phyloP scores from a whole-genome alignment of 2,888 invertebrate genomes.

The Tinea pellionella region DNA sequence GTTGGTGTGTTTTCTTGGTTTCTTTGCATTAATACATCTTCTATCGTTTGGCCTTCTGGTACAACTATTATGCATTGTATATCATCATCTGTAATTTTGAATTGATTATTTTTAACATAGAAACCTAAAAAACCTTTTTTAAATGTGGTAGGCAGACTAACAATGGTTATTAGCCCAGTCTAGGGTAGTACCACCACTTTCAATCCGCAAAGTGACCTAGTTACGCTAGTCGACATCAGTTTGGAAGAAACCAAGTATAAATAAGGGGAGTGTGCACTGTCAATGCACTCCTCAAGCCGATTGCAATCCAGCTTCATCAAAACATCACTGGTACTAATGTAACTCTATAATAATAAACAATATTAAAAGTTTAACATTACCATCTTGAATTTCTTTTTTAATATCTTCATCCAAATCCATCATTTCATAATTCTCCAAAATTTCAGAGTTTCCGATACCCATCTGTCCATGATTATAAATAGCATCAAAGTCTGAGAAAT shows the following conservation, averaged over 20 bases:
- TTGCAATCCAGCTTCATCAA: too few relatives aligned
- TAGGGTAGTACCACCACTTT: too few relatives aligned
- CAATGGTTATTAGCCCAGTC: too few relatives aligned
- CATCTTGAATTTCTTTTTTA: slow-evolving; percentile 14
- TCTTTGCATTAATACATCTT: slow-evolving; percentile 24
- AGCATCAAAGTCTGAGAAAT: slow-evolving; percentile 24
- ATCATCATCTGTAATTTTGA: slow-evolving; percentile 55
- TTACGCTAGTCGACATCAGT: too few relatives aligned
- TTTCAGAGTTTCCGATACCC: not conserved
- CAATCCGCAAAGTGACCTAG: too few relatives aligned
- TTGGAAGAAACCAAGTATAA: too few relatives aligned
- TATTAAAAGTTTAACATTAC: not conserved
- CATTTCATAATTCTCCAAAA: slow-evolving; percentile 11
- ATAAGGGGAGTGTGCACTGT: too few relatives aligned
- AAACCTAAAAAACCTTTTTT: too few relatives aligned
- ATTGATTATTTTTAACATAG: too few relatives aligned
- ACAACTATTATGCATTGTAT: slow-evolving; percentile 56
- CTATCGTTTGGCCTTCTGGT: slow-evolving; percentile 45
- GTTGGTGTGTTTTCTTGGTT: slow-evolving; percentile 18
- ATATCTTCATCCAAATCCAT: slow-evolving; percentile 14
- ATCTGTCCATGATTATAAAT: not conserved
- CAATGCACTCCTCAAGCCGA: too few relatives aligned
- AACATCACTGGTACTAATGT: not conserved
- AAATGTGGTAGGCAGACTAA: too few relatives aligned
- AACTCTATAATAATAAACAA: not conserved